Evolutionary conservation across 2,797 vertebrate species (phyloP).

Genomic region (Urosaurus nigricauda): DNA sequence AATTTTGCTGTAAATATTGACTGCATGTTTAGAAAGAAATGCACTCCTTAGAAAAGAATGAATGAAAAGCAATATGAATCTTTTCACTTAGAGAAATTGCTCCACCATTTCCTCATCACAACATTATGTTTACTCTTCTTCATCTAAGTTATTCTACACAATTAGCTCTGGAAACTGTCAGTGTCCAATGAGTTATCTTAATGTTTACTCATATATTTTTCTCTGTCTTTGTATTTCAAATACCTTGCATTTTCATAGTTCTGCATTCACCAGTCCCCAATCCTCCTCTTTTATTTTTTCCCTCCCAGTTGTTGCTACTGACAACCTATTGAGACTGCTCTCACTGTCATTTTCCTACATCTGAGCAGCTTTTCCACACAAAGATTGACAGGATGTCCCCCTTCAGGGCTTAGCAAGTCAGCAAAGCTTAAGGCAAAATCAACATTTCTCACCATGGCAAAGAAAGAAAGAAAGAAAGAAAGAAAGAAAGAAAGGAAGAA

Average conservation of each 20-base stretch:
- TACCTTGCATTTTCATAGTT: not conserved
- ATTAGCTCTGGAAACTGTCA: not conserved
- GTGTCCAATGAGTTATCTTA: not conserved
- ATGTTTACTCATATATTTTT: not conserved
- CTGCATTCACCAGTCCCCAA: not conserved
- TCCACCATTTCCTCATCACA: constrained; percentile 2
- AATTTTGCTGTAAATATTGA: not conserved
- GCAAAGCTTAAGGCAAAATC: constrained; percentile 18
- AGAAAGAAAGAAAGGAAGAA: not conserved
- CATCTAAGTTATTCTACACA: not conserved
- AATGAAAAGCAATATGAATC: not conserved
- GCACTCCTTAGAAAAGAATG: not conserved
- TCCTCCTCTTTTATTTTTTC: not conserved
- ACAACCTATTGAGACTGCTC: not conserved
- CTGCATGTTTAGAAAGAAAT: not conserved
- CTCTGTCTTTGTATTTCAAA: not conserved
- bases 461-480: not conserved
- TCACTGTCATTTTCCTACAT: not conserved
- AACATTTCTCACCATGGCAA: not conserved
- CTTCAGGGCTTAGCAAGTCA: constrained; percentile 27
- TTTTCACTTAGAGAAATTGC: not conserved
- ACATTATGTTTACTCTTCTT: not conserved
- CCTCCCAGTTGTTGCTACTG: not conserved
- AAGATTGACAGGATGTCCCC: constrained; percentile 21
- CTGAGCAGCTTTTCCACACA: not conserved